These are phyloP conservation scores for Stegodyphus mimosarum DNA, from an alignment of 1,140 invertebrate species.

Conservation along the genomic window DNA sequence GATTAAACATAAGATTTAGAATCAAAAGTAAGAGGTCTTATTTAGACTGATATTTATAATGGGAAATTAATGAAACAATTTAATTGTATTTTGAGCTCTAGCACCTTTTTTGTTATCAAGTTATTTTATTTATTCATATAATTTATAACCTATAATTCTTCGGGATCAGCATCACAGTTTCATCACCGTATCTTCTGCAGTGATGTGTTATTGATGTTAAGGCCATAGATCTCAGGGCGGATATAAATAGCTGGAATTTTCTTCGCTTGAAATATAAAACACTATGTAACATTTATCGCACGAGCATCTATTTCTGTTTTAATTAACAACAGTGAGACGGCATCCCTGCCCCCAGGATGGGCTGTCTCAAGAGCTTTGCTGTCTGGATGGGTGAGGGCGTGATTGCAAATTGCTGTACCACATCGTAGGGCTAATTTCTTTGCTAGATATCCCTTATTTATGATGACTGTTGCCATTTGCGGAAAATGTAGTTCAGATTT, in stretches of 20 bases:
- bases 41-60: neutral
- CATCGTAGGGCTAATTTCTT: neutral
- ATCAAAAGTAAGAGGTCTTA: no score
- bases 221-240: neutral
- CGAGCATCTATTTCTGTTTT: constrained; percentile 45
- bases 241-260: constrained; percentile 29
- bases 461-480: neutral
- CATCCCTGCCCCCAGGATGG: neutral
- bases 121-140: neutral
- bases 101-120: neutral
- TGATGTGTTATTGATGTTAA: neutral
- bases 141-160: neutral
- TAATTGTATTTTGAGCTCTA: neutral
- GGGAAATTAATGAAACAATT: neutral
- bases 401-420: constrained; percentile 14
- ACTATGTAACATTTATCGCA: constrained; percentile 35
- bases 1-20: no score
- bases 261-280: neutral
- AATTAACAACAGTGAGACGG: constrained; percentile 8
- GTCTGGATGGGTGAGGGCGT: constrained; percentile 9
- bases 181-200: neutral
- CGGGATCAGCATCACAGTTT: neutral
- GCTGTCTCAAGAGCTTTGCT: neutral
- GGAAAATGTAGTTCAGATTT: neutral
- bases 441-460: neutral